A percentile compares a stretch with the other conserved stretches of the same genome.
Evolutionary conservation across 30 jellyfish, hydroid and myxozoan species (phyloP).

Genomic region (Rhopilema esculentum): DNA sequence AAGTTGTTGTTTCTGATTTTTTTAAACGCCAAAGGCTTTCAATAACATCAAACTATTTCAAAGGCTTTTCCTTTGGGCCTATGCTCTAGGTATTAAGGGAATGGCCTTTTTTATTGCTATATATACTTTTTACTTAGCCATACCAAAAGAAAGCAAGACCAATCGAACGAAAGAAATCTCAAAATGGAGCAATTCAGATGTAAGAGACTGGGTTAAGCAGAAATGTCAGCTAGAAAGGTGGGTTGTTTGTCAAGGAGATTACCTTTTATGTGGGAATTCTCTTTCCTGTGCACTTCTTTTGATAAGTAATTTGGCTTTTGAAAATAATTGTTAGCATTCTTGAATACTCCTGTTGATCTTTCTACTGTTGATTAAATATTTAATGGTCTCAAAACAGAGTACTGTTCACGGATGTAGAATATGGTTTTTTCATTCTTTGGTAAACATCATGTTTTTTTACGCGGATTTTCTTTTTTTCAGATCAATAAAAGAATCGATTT

Average conservation of each 20-base stretch:
- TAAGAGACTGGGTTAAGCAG: slow-evolving; percentile 9
- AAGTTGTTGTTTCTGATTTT: neutral
- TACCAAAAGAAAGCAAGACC: neutral
- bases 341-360: too few relatives aligned
- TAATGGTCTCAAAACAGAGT: neutral
- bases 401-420: neutral
- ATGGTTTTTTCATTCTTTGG: neutral
- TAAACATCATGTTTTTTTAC: neutral
- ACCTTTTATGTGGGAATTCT: neutral
- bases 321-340: too few relatives aligned
- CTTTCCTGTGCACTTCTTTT: neutral
- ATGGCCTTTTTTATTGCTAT: neutral
- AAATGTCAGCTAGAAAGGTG: slow-evolving; percentile 24
- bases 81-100: neutral
- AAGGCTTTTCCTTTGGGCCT: neutral
- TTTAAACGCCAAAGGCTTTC: neutral
- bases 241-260: neutral
- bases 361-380: too few relatives aligned
- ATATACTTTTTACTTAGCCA: neutral
- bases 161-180: slow-evolving; percentile 13
- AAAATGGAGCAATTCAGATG: slow-evolving; percentile 31
- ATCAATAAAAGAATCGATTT: slow-evolving; percentile 36
- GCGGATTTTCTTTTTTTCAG: slow-evolving; percentile 2
- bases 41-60: neutral
- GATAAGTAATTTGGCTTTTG: too few relatives aligned